Percentiles rank a stretch among this genome's conserved stretches.
These are phyloP conservation scores for Thryonomys swinderianus DNA, from an alignment of 2,113 vertebrate genomes.

Conservation along the genomic window DNA sequence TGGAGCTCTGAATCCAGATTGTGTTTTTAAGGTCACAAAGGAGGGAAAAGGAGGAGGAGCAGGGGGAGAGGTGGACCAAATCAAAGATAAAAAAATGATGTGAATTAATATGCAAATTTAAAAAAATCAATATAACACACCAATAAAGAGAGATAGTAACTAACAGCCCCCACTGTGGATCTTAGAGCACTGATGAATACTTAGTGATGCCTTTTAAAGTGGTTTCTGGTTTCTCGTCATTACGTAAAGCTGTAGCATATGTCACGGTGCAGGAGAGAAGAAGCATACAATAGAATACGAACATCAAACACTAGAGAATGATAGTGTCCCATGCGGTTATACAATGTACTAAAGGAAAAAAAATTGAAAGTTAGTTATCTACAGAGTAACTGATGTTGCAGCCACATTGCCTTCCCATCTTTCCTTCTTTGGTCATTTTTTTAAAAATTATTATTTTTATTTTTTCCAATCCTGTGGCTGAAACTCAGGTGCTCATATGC, in stretches of 20 bases:
- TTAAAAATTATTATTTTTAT: not conserved
- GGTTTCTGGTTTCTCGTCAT: not conserved
- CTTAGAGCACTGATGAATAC: not conserved
- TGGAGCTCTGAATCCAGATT: not conserved
- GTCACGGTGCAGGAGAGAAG: not conserved
- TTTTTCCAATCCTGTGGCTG: not conserved
- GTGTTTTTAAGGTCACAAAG: not conserved
- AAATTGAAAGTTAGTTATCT: not conserved
- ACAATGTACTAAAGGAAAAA: not conserved
- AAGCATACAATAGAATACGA: not conserved
- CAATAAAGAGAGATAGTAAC: not conserved
- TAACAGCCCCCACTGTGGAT: not conserved
- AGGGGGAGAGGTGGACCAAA: not conserved
- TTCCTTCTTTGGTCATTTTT: not conserved
- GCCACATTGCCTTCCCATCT: not conserved
- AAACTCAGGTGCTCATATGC: not conserved
- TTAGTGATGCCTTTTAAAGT: not conserved
- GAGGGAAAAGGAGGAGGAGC: not conserved
- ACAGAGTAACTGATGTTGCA: not conserved
- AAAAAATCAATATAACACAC: slow-evolving; percentile 24
- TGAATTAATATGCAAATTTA: not conserved
- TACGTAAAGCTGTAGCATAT: not conserved
- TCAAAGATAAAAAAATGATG: not conserved
- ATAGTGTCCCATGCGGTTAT: no score
- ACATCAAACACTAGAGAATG: not conserved